Evolutionary conservation across 2,888 invertebrate genomes (phyloP).

Genomic region (Temnothorax unifasciatus): DNA sequence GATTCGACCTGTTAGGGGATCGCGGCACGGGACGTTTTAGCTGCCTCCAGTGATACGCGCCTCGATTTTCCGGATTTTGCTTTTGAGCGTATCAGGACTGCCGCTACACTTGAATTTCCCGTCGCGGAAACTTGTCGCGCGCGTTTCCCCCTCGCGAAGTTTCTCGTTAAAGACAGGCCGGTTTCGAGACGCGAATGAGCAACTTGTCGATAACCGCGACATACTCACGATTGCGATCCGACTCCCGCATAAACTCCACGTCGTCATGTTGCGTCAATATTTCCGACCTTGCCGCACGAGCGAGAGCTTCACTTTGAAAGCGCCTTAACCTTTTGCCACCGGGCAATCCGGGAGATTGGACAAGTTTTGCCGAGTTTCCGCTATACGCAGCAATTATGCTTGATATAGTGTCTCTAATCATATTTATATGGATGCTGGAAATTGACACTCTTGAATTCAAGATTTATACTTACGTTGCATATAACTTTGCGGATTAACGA

Average conservation of each 20-base stretch:
- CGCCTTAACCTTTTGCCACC: slow-evolving; percentile 24
- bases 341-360: slow-evolving; percentile 43
- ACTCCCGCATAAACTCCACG: slow-evolving; percentile 27
- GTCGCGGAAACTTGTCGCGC: slow-evolving; percentile 36
- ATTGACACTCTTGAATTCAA: background rate
- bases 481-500: background rate
- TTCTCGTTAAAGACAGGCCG: slow-evolving; percentile 50
- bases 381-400: background rate
- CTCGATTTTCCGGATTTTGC: slow-evolving; percentile 62
- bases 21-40: slow-evolving; percentile 18
- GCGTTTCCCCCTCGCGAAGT: slow-evolving; percentile 23
- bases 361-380: slow-evolving; percentile 36
- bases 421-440: background rate
- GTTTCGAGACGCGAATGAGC: slow-evolving; percentile 40
- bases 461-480: background rate
- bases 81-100: background rate
- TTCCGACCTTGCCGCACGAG: slow-evolving; percentile 29
- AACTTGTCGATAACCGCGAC: slow-evolving; percentile 51
- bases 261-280: slow-evolving; percentile 42
- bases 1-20: slow-evolving; percentile 65
- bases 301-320: slow-evolving; percentile 34
- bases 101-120: slow-evolving; percentile 10
- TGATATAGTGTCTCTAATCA: slow-evolving; percentile 18
- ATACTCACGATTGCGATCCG: slow-evolving; percentile 43
- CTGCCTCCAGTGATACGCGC: slow-evolving; percentile 8